phyloP scores from a whole-genome alignment of 2,113 vertebrate genomes.

The Melospiza melodia region DNA sequence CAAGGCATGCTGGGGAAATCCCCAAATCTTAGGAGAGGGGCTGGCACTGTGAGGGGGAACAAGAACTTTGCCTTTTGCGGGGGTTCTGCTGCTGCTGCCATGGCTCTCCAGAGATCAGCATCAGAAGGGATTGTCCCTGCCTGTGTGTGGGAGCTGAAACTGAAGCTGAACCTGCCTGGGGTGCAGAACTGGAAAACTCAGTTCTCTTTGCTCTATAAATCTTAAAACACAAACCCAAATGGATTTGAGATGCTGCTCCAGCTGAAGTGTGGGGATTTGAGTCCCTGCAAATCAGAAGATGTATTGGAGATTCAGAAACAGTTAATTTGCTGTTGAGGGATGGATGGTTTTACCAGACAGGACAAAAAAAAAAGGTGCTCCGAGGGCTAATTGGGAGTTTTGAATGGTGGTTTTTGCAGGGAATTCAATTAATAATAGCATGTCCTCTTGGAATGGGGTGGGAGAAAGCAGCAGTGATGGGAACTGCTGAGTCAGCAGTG shows the following conservation, averaged over 20 bases:
- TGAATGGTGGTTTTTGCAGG: not conserved
- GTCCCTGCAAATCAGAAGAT: not conserved
- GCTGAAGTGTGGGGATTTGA: not conserved
- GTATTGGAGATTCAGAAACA: not conserved
- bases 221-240: not conserved
- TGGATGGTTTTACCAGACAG: not conserved
- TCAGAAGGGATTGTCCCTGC: not conserved
- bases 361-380: not conserved
- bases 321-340: not conserved
- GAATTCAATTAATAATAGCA: not conserved
- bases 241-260: not conserved
- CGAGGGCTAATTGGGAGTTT: not conserved
- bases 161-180: not conserved
- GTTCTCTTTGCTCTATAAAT: fast-evolving
- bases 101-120: fast-evolving
- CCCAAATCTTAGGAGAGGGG: not conserved
- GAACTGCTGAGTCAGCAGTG: not conserved
- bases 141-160: fast-evolving
- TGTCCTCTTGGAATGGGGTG: not conserved
- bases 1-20: not conserved
- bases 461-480: not conserved
- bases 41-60: not conserved
- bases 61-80: not conserved
- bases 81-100: not conserved
- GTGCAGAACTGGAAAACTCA: not conserved